These are phyloP conservation scores for Lepilemur septentrionalis DNA, from an alignment of 2,797 vertebrate species.

Conservation along the genomic window DNA sequence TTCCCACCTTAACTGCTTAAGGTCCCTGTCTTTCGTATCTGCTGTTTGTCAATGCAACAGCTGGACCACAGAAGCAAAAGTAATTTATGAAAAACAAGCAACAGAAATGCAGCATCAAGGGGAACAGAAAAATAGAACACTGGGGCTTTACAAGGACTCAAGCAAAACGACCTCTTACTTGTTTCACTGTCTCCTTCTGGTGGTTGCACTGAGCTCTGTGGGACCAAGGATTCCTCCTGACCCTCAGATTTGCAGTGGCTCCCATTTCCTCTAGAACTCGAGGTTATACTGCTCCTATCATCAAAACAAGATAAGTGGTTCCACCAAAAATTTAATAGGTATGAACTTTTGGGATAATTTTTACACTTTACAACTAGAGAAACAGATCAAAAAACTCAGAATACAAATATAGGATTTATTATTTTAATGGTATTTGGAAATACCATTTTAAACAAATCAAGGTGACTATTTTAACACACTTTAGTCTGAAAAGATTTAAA, in stretches of 20 bases:
- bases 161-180: constrained; percentile 83
- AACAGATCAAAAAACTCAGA: background rate
- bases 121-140: background rate
- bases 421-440: background rate
- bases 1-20: background rate
- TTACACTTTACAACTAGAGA: constrained; percentile 34
- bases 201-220: background rate
- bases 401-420: background rate
- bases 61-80: background rate
- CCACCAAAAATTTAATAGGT: constrained; percentile 17
- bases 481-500: background rate
- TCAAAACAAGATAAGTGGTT: background rate
- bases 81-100: background rate
- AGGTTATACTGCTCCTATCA: constrained; percentile 92
- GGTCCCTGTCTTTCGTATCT: background rate
- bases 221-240: constrained; percentile 76
- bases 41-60: background rate
- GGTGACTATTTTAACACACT: background rate
- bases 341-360: background rate
- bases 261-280: constrained; percentile 90
- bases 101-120: background rate
- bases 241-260: constrained; percentile 87
- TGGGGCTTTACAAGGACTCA: background rate
- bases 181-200: constrained; percentile 78
- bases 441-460: background rate